Evolutionary conservation across 2,797 vertebrate species (phyloP), one percentile per base, ranked within the genome.

Genomic region (Catamblyrhynchus diadema): DNA sequence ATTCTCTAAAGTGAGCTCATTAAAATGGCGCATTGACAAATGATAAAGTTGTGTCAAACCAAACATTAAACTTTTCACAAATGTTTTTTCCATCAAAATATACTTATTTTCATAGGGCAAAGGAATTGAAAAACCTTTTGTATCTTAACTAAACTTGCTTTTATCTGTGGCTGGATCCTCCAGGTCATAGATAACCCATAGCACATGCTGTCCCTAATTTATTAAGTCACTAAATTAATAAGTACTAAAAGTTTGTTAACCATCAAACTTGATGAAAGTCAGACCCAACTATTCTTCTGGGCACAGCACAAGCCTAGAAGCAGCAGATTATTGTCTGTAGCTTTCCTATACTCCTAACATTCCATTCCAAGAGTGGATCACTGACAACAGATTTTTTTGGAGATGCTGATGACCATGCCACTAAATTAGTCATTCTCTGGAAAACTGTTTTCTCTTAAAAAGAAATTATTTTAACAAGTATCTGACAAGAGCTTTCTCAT

Each of bases 371-470:
- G 57, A 70, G 28, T 22, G 4, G 21, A 47, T 62, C 44, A 32
- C 24, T 64, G 51, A 51, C 37, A 44, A 35, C 18, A 73, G 44
- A 60, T 45, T 53, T 67, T 70, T 86, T 81, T 51, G 6, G 57
- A 67, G 57, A 71, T 1, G 2, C 12, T 78, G 39, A 18, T 57
- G 35, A 35, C 44, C 51, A 41, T 53, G 60, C 50, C 57, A 89
- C 22, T 88, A 72, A 86, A 86, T 79, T 48, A 89, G 30, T 51
- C 33, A 85, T 59, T 33, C n/a, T 57, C 44, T 56, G 54, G 39
- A 69, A 93, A 93, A 83, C 10, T 51, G 35, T 71, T 23, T 89
- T 74, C 24, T 50, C 30, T 78, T 53, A 66, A 80, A 80, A 85
- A 83, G 4, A 78, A 75, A 54, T 48, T 61, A 9, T 86, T 88